Evolutionary conservation across 2,888 invertebrate species (phyloP).

Genomic region (Hydropsyche betteni): DNA sequence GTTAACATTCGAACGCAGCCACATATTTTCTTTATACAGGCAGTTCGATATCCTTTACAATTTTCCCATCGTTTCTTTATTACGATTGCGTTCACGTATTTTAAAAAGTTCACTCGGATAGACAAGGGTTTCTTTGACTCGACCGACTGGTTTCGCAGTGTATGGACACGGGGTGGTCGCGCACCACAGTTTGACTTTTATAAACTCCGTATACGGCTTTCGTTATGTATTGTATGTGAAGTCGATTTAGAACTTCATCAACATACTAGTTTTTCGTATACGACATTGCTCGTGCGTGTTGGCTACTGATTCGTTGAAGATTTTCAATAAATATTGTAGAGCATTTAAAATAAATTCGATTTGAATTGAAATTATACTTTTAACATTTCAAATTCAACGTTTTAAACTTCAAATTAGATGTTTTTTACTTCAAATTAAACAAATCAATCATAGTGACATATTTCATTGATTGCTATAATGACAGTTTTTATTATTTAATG

Average conservation of each 20-base stretch:
- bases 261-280: slow-evolving; percentile 1
- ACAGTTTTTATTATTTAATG: no score
- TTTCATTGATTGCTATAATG: no score
- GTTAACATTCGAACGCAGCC: neutral
- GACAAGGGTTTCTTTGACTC: neutral
- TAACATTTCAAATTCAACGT: no score
- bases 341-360: no score
- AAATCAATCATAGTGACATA: no score
- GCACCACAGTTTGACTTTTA: slow-evolving; percentile 23
- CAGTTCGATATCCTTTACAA: neutral
- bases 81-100: no score
- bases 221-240: neutral
- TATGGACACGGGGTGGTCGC: slow-evolving; percentile 12
- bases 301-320: neutral
- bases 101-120: neutral
- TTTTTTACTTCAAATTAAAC: no score
- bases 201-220: neutral
- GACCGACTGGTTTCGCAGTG: slow-evolving; percentile 1
- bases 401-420: no score
- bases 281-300: neutral
- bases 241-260: slow-evolving; percentile 5
- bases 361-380: no score
- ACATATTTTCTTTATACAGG: neutral
- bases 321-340: no score
- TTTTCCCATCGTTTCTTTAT: no score